These are phyloP conservation scores for Fragum sueziense DNA, from an alignment of 2,888 invertebrate species.

Conservation along the genomic window DNA sequence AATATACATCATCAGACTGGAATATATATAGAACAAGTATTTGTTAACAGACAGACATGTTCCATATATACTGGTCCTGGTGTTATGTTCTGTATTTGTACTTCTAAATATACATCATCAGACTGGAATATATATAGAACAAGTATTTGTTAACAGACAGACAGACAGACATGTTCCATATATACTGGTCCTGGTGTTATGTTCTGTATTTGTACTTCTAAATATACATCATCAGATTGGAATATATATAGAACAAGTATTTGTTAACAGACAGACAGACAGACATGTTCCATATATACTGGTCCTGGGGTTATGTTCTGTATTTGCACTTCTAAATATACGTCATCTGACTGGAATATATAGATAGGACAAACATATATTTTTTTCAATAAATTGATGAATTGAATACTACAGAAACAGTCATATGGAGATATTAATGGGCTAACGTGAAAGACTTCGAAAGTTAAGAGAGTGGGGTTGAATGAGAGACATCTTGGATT, in stretches of 20 bases:
- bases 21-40: too few relatives aligned
- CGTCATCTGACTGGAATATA: conserved; percentile 86
- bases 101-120: conserved; percentile 89
- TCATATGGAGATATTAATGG: not conserved
- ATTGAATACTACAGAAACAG: too few relatives aligned
- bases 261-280: conserved; percentile 83
- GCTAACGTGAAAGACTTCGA: not conserved
- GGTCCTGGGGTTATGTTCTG: conserved; percentile 97
- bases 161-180: conserved; percentile 94
- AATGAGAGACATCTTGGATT: too few relatives aligned
- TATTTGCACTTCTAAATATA: conserved; percentile 89
- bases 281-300: conserved; percentile 96
- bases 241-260: too few relatives aligned
- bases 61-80: conserved; percentile 96
- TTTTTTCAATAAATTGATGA: too few relatives aligned
- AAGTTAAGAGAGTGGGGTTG: too few relatives aligned
- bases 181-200: conserved; percentile 96
- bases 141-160: not conserved
- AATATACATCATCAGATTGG: conserved; percentile 87
- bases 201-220: conserved; percentile 94
- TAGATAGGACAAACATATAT: too few relatives aligned
- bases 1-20: conserved; percentile 87
- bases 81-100: conserved; percentile 96
- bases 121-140: conserved; percentile 82
- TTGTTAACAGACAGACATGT: conserved; percentile 89